Percentiles rank a stretch among this genome's conserved stretches.
These are phyloP conservation scores for Aphrophora alni DNA, from an alignment of 2,888 invertebrate genomes.

Conservation along the genomic window DNA sequence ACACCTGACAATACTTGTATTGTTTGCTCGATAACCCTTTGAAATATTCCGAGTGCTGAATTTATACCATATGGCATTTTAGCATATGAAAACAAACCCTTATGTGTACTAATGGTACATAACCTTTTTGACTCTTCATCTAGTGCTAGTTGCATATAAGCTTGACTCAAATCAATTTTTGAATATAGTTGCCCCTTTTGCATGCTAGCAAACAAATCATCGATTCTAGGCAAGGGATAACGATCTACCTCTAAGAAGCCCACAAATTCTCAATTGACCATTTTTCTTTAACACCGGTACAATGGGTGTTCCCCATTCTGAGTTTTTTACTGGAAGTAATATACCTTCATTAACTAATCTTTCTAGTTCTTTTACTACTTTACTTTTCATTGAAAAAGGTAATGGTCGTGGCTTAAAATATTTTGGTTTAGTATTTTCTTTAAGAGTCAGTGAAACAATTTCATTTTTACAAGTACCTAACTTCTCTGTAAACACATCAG, in stretches of 20 bases:
- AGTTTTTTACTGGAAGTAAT: slow-evolving; percentile 45
- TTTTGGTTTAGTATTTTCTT: slow-evolving; percentile 45
- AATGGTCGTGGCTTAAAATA: slow-evolving; percentile 49
- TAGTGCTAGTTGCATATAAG: slow-evolving; percentile 46
- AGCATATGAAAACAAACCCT: too few species aligned
- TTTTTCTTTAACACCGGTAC: slow-evolving; percentile 55
- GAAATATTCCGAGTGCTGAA: too few species aligned
- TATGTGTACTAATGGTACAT: too few species aligned
- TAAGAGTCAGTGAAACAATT: slow-evolving; percentile 28
- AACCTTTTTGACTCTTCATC: slow-evolving; percentile 52
- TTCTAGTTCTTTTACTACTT: slow-evolving; percentile 49
- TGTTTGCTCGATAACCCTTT: too few species aligned
- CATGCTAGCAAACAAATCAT: slow-evolving; percentile 32
- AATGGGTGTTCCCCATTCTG: slow-evolving; percentile 54
- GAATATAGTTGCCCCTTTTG: slow-evolving; percentile 44
- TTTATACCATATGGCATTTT: too few species aligned
- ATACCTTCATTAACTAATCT: slow-evolving; percentile 44
- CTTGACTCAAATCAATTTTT: slow-evolving; percentile 38
- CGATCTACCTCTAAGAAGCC: slow-evolving; percentile 35
- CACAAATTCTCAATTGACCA: slow-evolving; percentile 53
- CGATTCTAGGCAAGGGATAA: slow-evolving; percentile 41
- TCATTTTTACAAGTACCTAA: slow-evolving; percentile 38
- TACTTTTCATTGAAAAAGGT: slow-evolving; percentile 48
- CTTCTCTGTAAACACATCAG: slow-evolving; percentile 36
- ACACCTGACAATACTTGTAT: too few species aligned